Conservation (phyloP, 2,888 invertebrate species). For the Polylopha cassiicola region DNA sequence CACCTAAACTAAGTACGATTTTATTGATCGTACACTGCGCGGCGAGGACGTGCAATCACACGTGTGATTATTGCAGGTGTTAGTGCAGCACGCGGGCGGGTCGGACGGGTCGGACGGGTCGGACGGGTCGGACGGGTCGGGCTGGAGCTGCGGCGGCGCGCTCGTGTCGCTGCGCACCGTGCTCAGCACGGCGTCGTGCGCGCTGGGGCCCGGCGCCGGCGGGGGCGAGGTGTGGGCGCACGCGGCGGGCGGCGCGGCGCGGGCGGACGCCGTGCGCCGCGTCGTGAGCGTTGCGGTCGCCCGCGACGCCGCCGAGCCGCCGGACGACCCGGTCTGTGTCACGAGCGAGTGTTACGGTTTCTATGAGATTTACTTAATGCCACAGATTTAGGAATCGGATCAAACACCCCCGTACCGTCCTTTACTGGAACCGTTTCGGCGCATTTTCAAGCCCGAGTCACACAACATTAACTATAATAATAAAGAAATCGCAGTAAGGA, state of each 20-base stretch:
- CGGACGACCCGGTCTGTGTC: no score
- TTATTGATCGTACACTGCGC: background rate
- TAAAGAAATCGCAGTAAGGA: no score
- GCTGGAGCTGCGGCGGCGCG: conserved; percentile 35
- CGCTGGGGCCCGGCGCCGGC: conserved; percentile 32
- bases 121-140: conserved; percentile 13
- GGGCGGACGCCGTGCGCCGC: conserved; percentile 24
- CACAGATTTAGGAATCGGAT: no score
- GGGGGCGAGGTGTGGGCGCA: conserved; percentile 37
- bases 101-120: conserved; percentile 7
- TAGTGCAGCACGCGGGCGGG: conserved; percentile 40
- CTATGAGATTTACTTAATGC: no score
- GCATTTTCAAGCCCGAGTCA: no score
- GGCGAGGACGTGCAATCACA: background rate
- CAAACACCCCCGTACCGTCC: no score
- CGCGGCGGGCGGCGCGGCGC: conserved; percentile 19
- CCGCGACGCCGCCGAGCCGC: conserved; percentile 6
- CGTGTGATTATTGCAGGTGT: conserved; percentile 29
- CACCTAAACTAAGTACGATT: background rate
- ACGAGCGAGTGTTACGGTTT: no score
- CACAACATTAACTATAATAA: no score
- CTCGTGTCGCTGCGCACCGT: conserved; percentile 44
- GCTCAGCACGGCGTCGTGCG: conserved; percentile 45
- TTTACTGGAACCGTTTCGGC: no score
- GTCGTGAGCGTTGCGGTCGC: conserved; percentile 28